These are phyloP conservation scores for Polyodon spathula DNA, from an alignment of 2,113 vertebrate genomes.

Conservation along the genomic window DNA sequence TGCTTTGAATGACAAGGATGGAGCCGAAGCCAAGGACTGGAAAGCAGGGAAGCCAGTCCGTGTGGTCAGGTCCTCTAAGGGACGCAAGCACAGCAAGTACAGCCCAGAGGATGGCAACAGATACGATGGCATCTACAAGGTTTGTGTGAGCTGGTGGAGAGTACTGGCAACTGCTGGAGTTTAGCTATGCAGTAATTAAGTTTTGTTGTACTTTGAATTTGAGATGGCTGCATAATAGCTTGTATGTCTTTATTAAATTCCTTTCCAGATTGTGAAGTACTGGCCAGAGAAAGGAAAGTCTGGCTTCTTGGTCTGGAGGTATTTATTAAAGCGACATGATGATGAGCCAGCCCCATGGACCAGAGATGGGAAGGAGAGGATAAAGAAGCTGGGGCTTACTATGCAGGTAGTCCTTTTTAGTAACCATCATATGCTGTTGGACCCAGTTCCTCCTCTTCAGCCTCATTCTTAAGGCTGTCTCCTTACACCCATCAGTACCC, in stretches of 20 bases:
- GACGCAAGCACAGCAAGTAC: constrained; percentile 88
- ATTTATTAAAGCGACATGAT: constrained; percentile 81
- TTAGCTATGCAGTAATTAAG: neutral
- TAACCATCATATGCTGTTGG: neutral
- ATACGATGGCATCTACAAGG: constrained; percentile 96
- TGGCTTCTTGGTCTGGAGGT: constrained; percentile 91
- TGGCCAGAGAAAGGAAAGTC: constrained; percentile 95
- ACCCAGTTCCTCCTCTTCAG: neutral
- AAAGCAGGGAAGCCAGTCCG: constrained; percentile 82
- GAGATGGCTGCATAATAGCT: neutral
- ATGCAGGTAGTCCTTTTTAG: constrained; percentile 69
- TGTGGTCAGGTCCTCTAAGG: constrained; percentile 84
- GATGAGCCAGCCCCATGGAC: constrained; percentile 90
- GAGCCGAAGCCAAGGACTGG: constrained; percentile 86
- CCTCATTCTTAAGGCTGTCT: neutral
- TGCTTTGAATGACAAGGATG: constrained; percentile 74
- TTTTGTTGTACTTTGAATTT: rapidly evolving
- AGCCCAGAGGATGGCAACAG: constrained; percentile 83
- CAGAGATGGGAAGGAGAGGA: constrained; percentile 83
- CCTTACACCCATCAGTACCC: constrained; percentile 64
- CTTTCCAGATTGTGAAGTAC: constrained; percentile 77
- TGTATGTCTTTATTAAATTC: neutral
- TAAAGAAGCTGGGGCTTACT: constrained; percentile 80
- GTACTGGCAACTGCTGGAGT: neutral
- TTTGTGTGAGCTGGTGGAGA: constrained; percentile 20